These are phyloP conservation scores for Tipula confusa DNA, from an alignment of 2,888 invertebrate genomes.

Conservation along the genomic window DNA sequence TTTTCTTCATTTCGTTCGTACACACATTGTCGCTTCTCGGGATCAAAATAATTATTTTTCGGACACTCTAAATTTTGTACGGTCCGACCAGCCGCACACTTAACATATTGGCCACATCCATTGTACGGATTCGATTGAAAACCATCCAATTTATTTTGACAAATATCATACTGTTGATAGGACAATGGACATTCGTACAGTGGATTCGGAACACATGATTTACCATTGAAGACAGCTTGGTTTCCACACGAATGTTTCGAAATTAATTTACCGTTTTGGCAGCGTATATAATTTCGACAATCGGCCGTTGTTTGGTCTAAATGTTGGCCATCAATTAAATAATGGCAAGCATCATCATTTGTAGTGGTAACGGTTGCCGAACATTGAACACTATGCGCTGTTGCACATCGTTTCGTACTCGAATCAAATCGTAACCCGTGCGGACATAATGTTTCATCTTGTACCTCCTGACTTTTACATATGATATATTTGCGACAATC, in stretches of 20 bases:
- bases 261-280: constrained; percentile 40
- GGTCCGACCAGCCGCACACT: constrained; percentile 41
- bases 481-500: constrained; percentile 43
- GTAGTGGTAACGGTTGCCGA: constrained; percentile 27
- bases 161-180: constrained; percentile 41
- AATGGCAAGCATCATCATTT: constrained; percentile 36
- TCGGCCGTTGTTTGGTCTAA: constrained; percentile 42
- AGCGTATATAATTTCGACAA: constrained; percentile 44
- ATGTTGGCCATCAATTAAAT: constrained; percentile 43
- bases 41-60: constrained; percentile 43
- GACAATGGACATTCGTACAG: constrained; percentile 39
- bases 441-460: constrained; percentile 42
- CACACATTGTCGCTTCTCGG: constrained; percentile 39
- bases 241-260: constrained; percentile 41
- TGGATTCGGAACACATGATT: constrained; percentile 42
- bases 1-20: constrained; percentile 39
- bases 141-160: constrained; percentile 53
- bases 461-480: constrained; percentile 41
- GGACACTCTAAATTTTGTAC: constrained; percentile 41
- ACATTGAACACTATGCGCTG: constrained; percentile 38
- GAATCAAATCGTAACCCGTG: constrained; percentile 41
- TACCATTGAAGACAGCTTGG: constrained; percentile 43
- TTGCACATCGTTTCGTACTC: constrained; percentile 39
- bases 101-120: constrained; percentile 44
- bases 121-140: constrained; percentile 45